These are phyloP conservation scores for Sebastes fasciatus DNA, from an alignment of 2,113 vertebrate species.

Conservation along the genomic window DNA sequence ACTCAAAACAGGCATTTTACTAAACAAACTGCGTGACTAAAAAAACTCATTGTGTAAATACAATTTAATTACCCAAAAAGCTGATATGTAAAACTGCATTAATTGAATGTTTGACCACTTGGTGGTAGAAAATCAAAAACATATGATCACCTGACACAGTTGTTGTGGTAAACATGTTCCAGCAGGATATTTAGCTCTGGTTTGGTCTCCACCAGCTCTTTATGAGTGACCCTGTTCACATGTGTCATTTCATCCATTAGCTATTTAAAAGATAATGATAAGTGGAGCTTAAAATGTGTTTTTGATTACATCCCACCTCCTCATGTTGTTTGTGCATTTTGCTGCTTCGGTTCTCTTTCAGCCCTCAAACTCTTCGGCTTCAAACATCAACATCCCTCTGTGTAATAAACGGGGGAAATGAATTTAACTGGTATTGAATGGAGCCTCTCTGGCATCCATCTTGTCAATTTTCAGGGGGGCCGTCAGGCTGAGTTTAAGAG, in stretches of 20 bases:
- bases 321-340: neutral
- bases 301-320: neutral
- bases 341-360: neutral
- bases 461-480: conserved; percentile 63
- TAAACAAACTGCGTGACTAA: neutral
- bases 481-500: conserved; percentile 68
- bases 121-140: too few species aligned
- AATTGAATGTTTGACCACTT: too few species aligned
- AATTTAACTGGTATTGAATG: conserved; percentile 59
- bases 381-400: conserved; percentile 22
- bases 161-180: too few species aligned
- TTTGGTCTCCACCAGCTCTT: neutral
- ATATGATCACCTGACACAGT: too few species aligned
- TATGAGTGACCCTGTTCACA: too few species aligned
- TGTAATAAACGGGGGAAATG: conserved; percentile 51
- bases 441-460: conserved; percentile 59
- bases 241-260: neutral
- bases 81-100: neutral
- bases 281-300: neutral
- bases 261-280: too few species aligned
- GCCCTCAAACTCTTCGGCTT: conserved; percentile 26
- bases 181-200: neutral
- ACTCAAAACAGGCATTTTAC: neutral
- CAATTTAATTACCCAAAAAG: neutral
- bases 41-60: neutral